Evolutionary conservation across 2,888 invertebrate species (phyloP).

Genomic region (Leucozona laternaria): DNA sequence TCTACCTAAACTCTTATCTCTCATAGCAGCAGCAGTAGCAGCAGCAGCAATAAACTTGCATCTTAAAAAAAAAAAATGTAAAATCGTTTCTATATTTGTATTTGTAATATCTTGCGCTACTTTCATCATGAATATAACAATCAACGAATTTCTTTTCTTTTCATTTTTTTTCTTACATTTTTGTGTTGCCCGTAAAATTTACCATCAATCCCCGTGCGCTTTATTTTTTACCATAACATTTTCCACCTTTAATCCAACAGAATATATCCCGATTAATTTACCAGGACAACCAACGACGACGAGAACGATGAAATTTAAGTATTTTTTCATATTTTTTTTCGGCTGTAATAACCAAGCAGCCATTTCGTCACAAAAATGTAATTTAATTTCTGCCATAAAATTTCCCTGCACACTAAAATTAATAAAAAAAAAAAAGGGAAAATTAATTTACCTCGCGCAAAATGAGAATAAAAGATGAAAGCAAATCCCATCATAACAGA

Average conservation of each 20-base stretch:
- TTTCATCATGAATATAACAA: slow-evolving; percentile 55
- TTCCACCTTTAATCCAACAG: slow-evolving; percentile 51
- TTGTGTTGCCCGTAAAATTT: slow-evolving; percentile 26
- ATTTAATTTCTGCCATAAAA: slow-evolving; percentile 64
- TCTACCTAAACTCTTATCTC: neutral
- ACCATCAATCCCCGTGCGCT: neutral
- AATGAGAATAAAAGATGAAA: slow-evolving; percentile 60
- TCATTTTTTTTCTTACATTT: neutral
- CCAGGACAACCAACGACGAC: slow-evolving; percentile 17
- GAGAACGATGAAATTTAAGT: slow-evolving; percentile 55
- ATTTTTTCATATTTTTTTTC: slow-evolving; percentile 20
- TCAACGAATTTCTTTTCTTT: slow-evolving; percentile 19
- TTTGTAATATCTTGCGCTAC: neutral
- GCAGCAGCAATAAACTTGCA: neutral
- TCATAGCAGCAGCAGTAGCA: slow-evolving; percentile 1
- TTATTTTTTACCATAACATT: slow-evolving; percentile 12
- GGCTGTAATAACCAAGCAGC: slow-evolving; percentile 40
- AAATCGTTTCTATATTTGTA: slow-evolving; percentile 9
- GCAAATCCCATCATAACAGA: slow-evolving; percentile 10
- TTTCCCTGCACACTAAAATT: slow-evolving; percentile 44
- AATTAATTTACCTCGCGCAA: slow-evolving; percentile 61
- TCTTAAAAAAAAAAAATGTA: neutral
- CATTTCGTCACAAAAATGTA: slow-evolving; percentile 70
- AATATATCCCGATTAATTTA: slow-evolving; percentile 24
- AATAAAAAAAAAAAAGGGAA: slow-evolving; percentile 38